Percentiles rank a stretch among this genome's conserved stretches.
Conservation (phyloP, 2,888 invertebrate species). For the Netelia melanura region DNA sequence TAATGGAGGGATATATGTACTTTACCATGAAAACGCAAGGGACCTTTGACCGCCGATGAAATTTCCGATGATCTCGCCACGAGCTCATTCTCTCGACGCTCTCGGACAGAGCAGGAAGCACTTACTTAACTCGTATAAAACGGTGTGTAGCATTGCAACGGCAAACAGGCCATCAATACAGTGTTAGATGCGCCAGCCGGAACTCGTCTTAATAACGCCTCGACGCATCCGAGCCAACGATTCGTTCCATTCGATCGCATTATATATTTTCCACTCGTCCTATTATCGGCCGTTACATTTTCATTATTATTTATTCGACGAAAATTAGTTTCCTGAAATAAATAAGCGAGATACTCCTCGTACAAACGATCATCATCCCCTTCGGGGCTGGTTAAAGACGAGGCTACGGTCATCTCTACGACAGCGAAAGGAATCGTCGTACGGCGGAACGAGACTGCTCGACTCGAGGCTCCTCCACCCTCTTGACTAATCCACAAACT, state of each 20-base stretch:
- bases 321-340: too few species aligned
- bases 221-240: too few species aligned
- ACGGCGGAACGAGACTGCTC: too few species aligned
- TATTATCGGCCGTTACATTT: too few species aligned
- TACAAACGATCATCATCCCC: not conserved
- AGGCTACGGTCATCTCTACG: too few species aligned
- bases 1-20: slow-evolving; percentile 30
- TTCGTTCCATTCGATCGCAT: too few species aligned
- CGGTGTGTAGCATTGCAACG: slow-evolving; percentile 9
- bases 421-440: too few species aligned
- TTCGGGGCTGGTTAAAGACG: not conserved
- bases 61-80: slow-evolving; percentile 59
- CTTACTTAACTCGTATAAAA: slow-evolving; percentile 78
- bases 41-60: slow-evolving; percentile 72
- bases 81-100: slow-evolving; percentile 77
- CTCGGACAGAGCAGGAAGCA: slow-evolving; percentile 80
- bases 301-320: too few species aligned
- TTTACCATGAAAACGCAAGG: slow-evolving; percentile 18
- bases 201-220: not conserved
- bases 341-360: too few species aligned
- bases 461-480: too few species aligned
- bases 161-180: slow-evolving; percentile 73
- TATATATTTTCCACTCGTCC: too few species aligned
- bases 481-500: too few species aligned
- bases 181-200: slow-evolving; percentile 60